Base-by-base conservation (phyloP, 2,113 vertebrate genomes). In the Polypterus bichir region DNA sequence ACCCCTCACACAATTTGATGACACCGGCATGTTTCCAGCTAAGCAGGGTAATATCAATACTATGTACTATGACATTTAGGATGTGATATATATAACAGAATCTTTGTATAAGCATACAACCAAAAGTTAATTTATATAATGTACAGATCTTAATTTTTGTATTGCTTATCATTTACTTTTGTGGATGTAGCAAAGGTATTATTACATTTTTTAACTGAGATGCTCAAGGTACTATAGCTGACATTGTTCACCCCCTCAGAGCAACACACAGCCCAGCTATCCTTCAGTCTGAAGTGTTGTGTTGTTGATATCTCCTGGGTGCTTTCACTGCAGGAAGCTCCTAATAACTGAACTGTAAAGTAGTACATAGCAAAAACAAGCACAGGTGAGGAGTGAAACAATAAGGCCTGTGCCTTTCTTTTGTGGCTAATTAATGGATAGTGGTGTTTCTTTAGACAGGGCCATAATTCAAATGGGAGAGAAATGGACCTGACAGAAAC, bases 371-470 rank as follows among this genome's bases (percentile, higher is more conserved):
- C 60, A 61, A 60, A 65, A 45, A 67, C 64, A 73, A 64, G 69
- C 71, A 65, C 66, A 68, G 76, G 72, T 71, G 75, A 76, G 70
- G 61, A 66, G 62, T 63, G 55, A 51, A 77, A 74, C 72, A 74
- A 76, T 78, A 76, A 57, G 4, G 61, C 27, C 49, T 59, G 68
- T 51, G 11, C 27, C 54, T 63, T 57, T 59, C 66, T 62, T 65
- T 63, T 57, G 68, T 62, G n/a, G 53, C 65, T 82, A 83, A 85
- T 81, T 82, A 76, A 85, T 79, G 76, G 71, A 65, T 57, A 55
- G 73, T 27, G 75, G 71, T 68, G 72, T 74, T 65, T 65, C 59
- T 63, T 69, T 61, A 73, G 81, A 80, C 76, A 76, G 76, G 63
- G 68, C 69, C 64, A 71, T 76, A 78, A 77, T 62, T 78, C 74